phyloP scores from a whole-genome alignment of 1,140 invertebrate genomes.

The Ceratina japonica region DNA sequence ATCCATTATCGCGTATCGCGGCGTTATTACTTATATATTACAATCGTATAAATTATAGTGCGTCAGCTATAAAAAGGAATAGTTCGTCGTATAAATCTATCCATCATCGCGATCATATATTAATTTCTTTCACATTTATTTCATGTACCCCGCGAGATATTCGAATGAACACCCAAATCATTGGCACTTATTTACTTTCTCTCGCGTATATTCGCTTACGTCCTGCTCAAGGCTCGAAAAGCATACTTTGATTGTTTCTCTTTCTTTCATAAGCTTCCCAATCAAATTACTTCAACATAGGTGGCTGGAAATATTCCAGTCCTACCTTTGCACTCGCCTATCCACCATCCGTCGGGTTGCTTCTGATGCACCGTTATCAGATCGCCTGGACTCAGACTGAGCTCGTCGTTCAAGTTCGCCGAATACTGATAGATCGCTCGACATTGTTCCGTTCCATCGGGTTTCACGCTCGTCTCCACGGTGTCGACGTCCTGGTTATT shows the following conservation, averaged over 20 bases:
- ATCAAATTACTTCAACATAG: constrained; percentile 87
- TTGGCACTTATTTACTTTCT: constrained; percentile 31
- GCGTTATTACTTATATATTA: background rate
- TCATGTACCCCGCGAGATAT: background rate
- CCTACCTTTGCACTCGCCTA: constrained; percentile 90
- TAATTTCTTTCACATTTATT: background rate
- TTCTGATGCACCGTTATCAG: constrained; percentile 93
- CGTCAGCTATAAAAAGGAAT: background rate
- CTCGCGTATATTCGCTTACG: background rate
- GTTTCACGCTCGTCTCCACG: constrained; percentile 59
- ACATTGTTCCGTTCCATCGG: constrained; percentile 84
- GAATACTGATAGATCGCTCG: constrained; percentile 93
- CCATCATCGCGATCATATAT: background rate
- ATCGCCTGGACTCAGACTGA: constrained; percentile 91
- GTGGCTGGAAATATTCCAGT: constrained; percentile 96
- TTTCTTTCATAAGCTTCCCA: background rate
- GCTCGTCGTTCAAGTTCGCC: constrained; percentile 92
- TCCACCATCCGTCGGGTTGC: constrained; percentile 97
- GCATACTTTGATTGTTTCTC: background rate
- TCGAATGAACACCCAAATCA: background rate
- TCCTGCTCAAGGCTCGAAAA: background rate
- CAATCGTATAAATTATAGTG: constrained; percentile 18
- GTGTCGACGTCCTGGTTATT: constrained; percentile 73
- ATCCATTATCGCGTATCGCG: too few relatives aligned
- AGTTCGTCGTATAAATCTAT: constrained; percentile 14